Conservation (phyloP, 2,113 vertebrate species). For the Halcyon senegalensis region DNA sequence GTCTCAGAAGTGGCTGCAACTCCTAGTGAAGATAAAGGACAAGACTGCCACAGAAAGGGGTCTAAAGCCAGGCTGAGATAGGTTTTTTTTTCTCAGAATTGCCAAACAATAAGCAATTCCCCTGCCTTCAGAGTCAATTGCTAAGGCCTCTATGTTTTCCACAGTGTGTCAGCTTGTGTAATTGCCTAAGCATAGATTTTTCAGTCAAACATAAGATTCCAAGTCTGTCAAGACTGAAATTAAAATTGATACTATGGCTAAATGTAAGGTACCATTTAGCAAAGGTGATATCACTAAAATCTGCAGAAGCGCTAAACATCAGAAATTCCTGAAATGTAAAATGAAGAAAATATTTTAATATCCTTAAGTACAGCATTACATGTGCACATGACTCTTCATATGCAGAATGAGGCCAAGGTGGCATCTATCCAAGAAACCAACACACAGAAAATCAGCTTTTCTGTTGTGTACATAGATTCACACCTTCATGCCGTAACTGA, state of each 20-base stretch:
- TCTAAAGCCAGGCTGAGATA: neutral
- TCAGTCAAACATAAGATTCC: neutral
- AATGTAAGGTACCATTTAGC: neutral
- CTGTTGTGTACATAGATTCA: neutral
- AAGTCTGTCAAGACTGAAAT: neutral
- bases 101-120: neutral
- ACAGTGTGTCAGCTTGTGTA: neutral
- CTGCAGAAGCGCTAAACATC: neutral
- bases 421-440: neutral
- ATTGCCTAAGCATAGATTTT: neutral
- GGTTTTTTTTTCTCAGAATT: neutral
- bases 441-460: neutral
- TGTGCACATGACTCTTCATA: rapidly evolving
- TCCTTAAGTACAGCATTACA: neutral
- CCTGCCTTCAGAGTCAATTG: neutral
- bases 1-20: neutral
- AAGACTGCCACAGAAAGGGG: neutral
- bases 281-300: neutral
- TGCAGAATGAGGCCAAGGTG: neutral
- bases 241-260: neutral
- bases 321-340: neutral
- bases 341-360: neutral
- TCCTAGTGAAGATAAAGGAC: neutral
- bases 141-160: neutral
- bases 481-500: neutral